Evolutionary conservation across 1,140 invertebrate genomes (phyloP), one percentile per base, ranked within the genome.

Genomic region (Aphis gossypii): DNA sequence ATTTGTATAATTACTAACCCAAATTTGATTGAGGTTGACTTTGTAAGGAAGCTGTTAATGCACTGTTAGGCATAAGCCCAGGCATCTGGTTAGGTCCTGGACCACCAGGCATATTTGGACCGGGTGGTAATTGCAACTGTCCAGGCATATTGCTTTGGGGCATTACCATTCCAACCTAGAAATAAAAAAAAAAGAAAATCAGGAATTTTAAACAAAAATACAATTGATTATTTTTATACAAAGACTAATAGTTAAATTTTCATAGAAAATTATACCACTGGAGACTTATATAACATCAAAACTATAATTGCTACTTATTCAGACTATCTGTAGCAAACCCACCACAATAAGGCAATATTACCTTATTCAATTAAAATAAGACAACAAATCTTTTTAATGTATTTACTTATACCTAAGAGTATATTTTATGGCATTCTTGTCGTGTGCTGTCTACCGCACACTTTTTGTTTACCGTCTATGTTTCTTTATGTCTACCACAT

Each of bases 11-110:
- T 54, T 86, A 44, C 25, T 56, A 56, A 93, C 92, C 48, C 3
- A 93, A 93, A 56, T 93, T 93, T 51, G 92, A 25, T 93, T 86
- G 92, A 8, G 92, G 41, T 93, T 93, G 92, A 86, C 54, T 93
- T 86, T 93, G 92, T 86, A 93, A 84, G 2, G 92, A 84, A 21
- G 92, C 92, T 54, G 92, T 83, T 56, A 93, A 51, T 54, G 92
- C 48, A n/a, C 18, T 93, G 25, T 84, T 93, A 44, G 82, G 92
- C 46, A 93, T 93, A 21, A 93, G 76, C 11, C 92, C 92, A 41
- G 92, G 76, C 82, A 93, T 93, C 48, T 93, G 92, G 23, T 56
- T 93, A 11, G 92, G 14, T 86, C 46, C 92, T 8, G 76, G 92
- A 93, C 76, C 92, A 86, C 82, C 48, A 38, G 92, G 48, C 76